Evolutionary conservation across 2,113 vertebrate species (phyloP), one percentile per base, ranked within the genome.

Genomic region (Vulpes ferrilata): DNA sequence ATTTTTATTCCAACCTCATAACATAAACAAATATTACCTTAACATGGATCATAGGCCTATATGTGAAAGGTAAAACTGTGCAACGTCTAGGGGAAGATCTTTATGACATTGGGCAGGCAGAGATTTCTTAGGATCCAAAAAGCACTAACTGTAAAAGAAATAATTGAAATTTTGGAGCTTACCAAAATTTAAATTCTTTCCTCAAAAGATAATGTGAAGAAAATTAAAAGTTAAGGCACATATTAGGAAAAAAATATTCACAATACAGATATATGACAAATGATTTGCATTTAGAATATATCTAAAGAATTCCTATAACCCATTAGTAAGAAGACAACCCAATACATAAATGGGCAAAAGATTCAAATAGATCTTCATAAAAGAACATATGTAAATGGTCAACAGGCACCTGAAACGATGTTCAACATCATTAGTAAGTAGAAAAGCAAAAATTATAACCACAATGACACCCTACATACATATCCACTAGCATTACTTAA

Each of bases 101-200:
- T 89, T 67, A 73, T 94, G 43, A 86, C 12, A 25, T 90, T 55
- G 43, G 6, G 38, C 51, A 69, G 51, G 62, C 69, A 94, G 82
- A 96, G 30, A 76, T 73, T 93, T 97, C 62, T 88, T 51, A 74
- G 76, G 20, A 88, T 32, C 57, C 32, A 20, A 35, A 93, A 94
- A 62, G 22, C 23, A 32, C 43, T 51, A 85, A 32, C 17, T 57
- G 74, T 80, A 55, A 86, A 87, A 97, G 7, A 96, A 76, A 82
- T 88, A 78, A 57, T 84, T 53, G 69, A 85, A 97, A 94, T 80
- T 60, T 85, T 94, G 27, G 55, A 65, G 3, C 73, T 88, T 60
- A 94, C 48, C n/a, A 97, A 97, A 96, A 89, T 59, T 60, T 67
- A 80, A 88, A 88, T 82, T 51, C 96, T 96, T 88, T 88, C 25